phyloP scores from a whole-genome alignment of 2,113 vertebrate species.

The Ovis canadensis region DNA sequence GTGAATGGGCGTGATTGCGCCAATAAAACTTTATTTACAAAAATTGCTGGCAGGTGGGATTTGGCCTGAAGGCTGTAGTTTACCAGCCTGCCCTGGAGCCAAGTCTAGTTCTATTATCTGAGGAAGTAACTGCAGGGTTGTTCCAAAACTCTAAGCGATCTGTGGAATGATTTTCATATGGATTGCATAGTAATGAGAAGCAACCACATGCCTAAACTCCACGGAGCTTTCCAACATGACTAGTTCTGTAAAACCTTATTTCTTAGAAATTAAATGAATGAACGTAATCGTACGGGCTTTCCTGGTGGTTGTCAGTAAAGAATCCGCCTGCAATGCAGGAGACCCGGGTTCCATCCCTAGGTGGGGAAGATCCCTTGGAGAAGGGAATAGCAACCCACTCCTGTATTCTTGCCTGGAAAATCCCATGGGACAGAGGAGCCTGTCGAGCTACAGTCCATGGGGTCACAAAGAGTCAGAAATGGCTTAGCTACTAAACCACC shows the following conservation, averaged over 20 bases:
- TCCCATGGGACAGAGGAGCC: background rate
- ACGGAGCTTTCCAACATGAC: background rate
- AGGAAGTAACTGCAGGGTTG: background rate
- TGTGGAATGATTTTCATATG: background rate
- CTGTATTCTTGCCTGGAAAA: background rate
- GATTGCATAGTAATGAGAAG: background rate
- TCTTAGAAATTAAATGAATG: background rate
- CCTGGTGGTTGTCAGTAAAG: background rate
- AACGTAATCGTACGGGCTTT: background rate
- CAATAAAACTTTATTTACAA: slow-evolving; percentile 28
- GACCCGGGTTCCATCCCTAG: background rate
- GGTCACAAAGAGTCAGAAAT: background rate
- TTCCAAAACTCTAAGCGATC: background rate
- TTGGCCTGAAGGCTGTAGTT: background rate
- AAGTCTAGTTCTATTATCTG: background rate
- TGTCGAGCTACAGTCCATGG: fast-evolving
- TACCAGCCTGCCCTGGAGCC: background rate
- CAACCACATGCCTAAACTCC: background rate
- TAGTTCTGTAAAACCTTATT: background rate
- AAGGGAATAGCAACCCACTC: background rate
- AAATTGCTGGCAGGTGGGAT: background rate
- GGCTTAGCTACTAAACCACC: background rate
- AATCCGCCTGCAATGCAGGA: background rate
- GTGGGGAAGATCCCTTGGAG: background rate
- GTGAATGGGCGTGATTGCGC: background rate